Evolutionary conservation across 2,113 vertebrate species (phyloP).

Genomic region (Fregetta grallaria): DNA sequence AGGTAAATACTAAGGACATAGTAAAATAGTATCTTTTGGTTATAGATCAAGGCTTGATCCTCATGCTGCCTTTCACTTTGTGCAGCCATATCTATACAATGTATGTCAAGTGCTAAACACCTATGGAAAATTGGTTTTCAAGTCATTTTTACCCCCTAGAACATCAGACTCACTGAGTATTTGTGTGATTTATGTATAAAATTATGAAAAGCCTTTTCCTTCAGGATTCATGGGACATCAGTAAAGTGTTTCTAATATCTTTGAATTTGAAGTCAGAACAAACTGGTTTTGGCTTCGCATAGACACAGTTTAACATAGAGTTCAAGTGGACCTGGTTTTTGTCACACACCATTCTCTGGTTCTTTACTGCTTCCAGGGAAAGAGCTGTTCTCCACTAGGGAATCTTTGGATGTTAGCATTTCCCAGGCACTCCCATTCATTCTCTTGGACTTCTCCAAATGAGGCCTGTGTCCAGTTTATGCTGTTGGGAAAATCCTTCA

Average conservation of each 20-base stretch:
- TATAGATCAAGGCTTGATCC: neutral
- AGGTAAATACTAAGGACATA: neutral
- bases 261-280: neutral
- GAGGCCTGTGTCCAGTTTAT: neutral
- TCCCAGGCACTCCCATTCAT: neutral
- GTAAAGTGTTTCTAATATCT: neutral
- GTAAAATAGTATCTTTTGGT: neutral
- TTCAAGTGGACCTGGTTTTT: neutral
- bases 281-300: neutral
- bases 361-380: neutral
- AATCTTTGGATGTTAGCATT: neutral
- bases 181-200: neutral
- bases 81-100: neutral
- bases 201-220: neutral
- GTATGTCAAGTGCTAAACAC: neutral
- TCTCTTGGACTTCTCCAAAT: neutral
- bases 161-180: neutral
- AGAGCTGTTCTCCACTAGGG: neutral
- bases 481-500: neutral
- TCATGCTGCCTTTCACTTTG: neutral
- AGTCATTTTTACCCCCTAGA: neutral
- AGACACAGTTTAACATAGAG: neutral
- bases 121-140: neutral
- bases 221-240: neutral
- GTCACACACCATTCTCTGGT: fast-evolving